These are phyloP conservation scores for Druceiella hillmani DNA, from an alignment of 2,888 invertebrate species.

Conservation along the genomic window DNA sequence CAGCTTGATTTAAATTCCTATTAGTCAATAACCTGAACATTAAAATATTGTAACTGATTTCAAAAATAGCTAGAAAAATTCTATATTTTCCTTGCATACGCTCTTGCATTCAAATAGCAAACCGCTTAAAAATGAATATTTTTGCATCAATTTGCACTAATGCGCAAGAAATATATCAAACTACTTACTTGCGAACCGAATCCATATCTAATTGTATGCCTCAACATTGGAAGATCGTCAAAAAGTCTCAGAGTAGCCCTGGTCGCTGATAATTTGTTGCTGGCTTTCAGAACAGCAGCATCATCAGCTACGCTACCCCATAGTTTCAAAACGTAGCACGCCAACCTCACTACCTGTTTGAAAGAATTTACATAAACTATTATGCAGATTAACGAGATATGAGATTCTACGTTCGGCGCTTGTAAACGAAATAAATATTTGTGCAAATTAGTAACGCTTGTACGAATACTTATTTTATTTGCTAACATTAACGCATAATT, in stretches of 20 bases:
- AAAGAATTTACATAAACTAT: constrained; percentile 10
- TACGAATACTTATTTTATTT: not conserved
- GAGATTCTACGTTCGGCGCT: not conserved
- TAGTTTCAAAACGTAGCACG: constrained; percentile 73
- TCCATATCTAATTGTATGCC: constrained; percentile 67
- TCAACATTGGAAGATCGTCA: constrained; percentile 80
- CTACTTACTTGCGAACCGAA: constrained; percentile 54
- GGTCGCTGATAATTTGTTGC: constrained; percentile 68
- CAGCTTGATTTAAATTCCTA: too few species aligned
- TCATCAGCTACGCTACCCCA: constrained; percentile 58
- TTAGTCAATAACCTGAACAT: too few species aligned
- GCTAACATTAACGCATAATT: constrained; percentile 2
- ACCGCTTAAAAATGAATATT: too few species aligned
- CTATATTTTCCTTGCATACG: too few species aligned
- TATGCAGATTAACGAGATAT: not conserved
- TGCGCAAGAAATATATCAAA: too few species aligned
- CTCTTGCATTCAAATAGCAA: too few species aligned
- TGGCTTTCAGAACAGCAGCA: constrained; percentile 54
- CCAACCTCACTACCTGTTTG: constrained; percentile 63
- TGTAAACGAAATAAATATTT: too few species aligned
- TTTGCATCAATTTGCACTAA: too few species aligned
- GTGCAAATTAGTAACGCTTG: not conserved
- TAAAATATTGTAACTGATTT: too few species aligned
- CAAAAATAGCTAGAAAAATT: too few species aligned
- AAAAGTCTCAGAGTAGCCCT: constrained; percentile 74